A percentile compares a stretch with the other conserved stretches of the same genome.
Evolutionary conservation across 2,888 invertebrate genomes (phyloP).

Genomic region (Epistrophe eligans): DNA sequence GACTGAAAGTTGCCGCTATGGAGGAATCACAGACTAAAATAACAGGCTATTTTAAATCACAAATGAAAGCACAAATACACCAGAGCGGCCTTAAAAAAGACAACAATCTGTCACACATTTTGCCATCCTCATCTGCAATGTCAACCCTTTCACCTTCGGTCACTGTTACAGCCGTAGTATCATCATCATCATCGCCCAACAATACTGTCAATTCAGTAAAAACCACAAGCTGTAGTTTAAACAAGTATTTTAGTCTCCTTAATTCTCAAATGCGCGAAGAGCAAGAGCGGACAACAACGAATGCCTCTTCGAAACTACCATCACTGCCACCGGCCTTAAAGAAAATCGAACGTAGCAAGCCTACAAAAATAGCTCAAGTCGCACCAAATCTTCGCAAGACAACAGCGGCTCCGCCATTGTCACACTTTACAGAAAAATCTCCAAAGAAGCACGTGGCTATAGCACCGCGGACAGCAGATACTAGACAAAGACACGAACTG

Average conservation of each 20-base stretch:
- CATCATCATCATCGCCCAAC: slow-evolving; percentile 49
- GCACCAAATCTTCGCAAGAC: slow-evolving; percentile 83
- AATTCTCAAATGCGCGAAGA: slow-evolving; percentile 80
- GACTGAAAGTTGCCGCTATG: slow-evolving; percentile 82
- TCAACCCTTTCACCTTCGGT: slow-evolving; percentile 57
- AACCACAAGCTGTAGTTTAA: slow-evolving; percentile 81
- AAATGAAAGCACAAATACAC: slow-evolving; percentile 89
- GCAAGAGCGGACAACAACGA: slow-evolving; percentile 34
- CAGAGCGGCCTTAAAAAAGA: slow-evolving; percentile 84
- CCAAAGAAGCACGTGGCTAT: slow-evolving; percentile 84
- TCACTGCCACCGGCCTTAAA: slow-evolving; percentile 81
- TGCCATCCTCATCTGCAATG: slow-evolving; percentile 49
- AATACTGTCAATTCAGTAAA: slow-evolving; percentile 78
- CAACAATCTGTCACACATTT: slow-evolving; percentile 74
- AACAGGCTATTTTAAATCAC: slow-evolving; percentile 93
- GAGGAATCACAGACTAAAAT: slow-evolving; percentile 89
- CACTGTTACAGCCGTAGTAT: slow-evolving; percentile 81
- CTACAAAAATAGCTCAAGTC: slow-evolving; percentile 83
- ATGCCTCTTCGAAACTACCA: slow-evolving; percentile 21
- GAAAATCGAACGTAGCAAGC: slow-evolving; percentile 83
- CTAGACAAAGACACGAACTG: slow-evolving; percentile 80
- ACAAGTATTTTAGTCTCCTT: slow-evolving; percentile 83
- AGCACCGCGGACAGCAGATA: slow-evolving; percentile 83
- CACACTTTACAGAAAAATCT: slow-evolving; percentile 79
- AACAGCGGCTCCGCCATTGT: slow-evolving; percentile 77